Conservation (phyloP, 2,888 invertebrate genomes). For the Epistrophella euchroma region DNA sequence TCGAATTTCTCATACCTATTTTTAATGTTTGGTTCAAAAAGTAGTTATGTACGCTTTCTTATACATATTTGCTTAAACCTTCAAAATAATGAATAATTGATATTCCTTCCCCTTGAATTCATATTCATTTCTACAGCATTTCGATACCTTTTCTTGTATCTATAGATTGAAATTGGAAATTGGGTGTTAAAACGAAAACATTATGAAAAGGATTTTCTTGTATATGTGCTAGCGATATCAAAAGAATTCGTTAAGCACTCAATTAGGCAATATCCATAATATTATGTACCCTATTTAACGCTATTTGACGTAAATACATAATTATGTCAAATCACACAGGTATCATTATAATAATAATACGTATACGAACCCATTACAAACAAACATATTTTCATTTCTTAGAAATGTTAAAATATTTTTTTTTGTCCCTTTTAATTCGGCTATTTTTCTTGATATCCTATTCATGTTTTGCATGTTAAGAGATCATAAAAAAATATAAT, state of each 20-base stretch:
- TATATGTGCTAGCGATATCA: not conserved
- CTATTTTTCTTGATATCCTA: conserved; percentile 72
- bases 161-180: no score
- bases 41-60: no score
- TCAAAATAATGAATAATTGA: not conserved
- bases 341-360: conserved; percentile 58
- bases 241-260: conserved; percentile 65
- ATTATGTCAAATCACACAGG: conserved; percentile 75
- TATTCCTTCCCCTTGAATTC: not conserved
- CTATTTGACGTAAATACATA: conserved; percentile 72
- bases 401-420: conserved; percentile 31
- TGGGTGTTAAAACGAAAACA: not conserved
- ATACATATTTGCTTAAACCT: not conserved
- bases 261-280: conserved; percentile 66
- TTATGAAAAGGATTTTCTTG: not conserved
- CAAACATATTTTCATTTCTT: conserved; percentile 37
- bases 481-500: conserved; percentile 65
- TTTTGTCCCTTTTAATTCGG: conserved; percentile 47
- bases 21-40: not conserved
- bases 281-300: conserved; percentile 67
- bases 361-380: conserved; percentile 30
- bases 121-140: no score
- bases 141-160: not conserved
- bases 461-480: conserved; percentile 75
- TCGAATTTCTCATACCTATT: no score